These are phyloP conservation scores for Mystacides longicornis DNA, from an alignment of 2,888 invertebrate species.

Conservation along the genomic window DNA sequence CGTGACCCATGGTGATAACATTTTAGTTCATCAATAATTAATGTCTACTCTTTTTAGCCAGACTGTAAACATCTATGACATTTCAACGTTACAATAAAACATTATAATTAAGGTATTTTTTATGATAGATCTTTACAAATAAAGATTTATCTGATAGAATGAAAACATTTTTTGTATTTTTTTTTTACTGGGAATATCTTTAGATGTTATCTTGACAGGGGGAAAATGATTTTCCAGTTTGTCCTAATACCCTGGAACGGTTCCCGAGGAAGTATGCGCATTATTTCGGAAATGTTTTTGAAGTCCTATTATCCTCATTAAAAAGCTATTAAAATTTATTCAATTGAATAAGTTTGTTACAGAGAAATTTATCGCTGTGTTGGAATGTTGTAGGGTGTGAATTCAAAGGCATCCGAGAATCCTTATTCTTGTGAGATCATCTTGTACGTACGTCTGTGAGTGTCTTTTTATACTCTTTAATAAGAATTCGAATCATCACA, in stretches of 20 bases:
- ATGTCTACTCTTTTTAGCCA: too few relatives aligned
- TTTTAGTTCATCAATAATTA: too few relatives aligned
- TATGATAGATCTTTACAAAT: too few relatives aligned
- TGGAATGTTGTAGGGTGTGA: not conserved
- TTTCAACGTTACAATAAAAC: too few relatives aligned
- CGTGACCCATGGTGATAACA: too few relatives aligned
- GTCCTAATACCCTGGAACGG: not conserved
- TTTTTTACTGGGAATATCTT: not conserved
- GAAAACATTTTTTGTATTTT: too few relatives aligned
- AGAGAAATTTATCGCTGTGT: not conserved
- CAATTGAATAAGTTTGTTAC: not conserved
- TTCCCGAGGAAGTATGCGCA: not conserved
- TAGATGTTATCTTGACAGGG: not conserved
- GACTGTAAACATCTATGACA: too few relatives aligned
- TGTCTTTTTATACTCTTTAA: too few relatives aligned
- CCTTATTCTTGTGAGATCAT: not conserved
- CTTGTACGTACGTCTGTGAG: too few relatives aligned
- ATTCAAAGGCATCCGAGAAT: not conserved
- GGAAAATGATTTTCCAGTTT: not conserved
- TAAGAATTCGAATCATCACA: too few relatives aligned
- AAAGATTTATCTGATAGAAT: not conserved
- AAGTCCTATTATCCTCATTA: constrained; percentile 1
- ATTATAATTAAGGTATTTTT: too few relatives aligned
- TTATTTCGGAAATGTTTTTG: not conserved
- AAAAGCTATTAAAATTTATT: constrained; percentile 2